A percentile compares a stretch with the other conserved stretches of the same genome.
Evolutionary conservation across 2,888 invertebrate genomes (phyloP).

Genomic region (Trissolcus japonicus): DNA sequence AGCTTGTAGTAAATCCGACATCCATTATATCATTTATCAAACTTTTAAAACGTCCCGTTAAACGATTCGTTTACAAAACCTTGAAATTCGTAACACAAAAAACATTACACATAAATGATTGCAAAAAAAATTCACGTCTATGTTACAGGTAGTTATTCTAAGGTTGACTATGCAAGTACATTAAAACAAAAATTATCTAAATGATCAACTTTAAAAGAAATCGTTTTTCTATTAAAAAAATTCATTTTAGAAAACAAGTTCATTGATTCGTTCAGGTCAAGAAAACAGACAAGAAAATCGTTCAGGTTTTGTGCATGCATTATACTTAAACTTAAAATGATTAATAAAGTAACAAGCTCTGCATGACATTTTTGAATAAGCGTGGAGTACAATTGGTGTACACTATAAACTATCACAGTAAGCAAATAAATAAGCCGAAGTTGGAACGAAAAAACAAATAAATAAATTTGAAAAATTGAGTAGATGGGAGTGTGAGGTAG

Average conservation of each 20-base stretch:
- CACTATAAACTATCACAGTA: slow-evolving; percentile 32
- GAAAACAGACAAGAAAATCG: too few relatives aligned
- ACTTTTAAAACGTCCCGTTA: slow-evolving; percentile 17
- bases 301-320: background rate
- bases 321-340: background rate
- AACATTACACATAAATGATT: background rate
- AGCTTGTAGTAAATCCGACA: slow-evolving; percentile 16
- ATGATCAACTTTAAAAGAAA: too few relatives aligned
- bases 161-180: background rate
- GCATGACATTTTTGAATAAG: slow-evolving; percentile 18
- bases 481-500: background rate
- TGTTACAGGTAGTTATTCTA: background rate
- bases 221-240: too few relatives aligned
- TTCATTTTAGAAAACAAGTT: background rate
- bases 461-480: background rate
- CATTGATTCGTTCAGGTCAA: too few relatives aligned
- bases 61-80: slow-evolving; percentile 44
- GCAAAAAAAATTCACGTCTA: background rate
- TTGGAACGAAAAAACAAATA: background rate
- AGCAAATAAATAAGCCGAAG: slow-evolving; percentile 16
- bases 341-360: slow-evolving; percentile 10
- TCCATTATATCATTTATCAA: slow-evolving; percentile 32
- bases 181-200: background rate
- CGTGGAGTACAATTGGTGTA: slow-evolving; percentile 14
- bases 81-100: slow-evolving; percentile 17